Evolutionary conservation across 2,888 invertebrate species (phyloP), one percentile per base, ranked within the genome.

Genomic region (Cerceris rybyensis): DNA sequence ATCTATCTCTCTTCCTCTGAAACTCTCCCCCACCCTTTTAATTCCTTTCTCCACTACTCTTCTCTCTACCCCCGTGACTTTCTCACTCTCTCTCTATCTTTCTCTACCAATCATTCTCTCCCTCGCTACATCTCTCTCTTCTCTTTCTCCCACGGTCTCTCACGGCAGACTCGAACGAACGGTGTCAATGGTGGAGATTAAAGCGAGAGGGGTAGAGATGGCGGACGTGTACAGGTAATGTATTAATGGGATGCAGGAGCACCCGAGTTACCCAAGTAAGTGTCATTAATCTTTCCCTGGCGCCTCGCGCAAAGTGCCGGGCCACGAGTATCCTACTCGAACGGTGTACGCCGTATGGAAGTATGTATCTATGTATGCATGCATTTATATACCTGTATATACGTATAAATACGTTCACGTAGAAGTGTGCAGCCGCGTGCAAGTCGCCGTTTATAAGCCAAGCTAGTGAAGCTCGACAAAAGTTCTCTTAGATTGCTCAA

Each of bases 181-280:
- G 81, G 64, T 81, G 81, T 78, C 81, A 75, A 83, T 80, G 80
- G 72, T 73, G 63, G 75, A 66, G 61, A 66, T 68, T 59, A 61
- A 57, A 67, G 66, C 73, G 77, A 72, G 72, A 65, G 70, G 57
- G 68, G 70, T 50, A 67, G 59, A 67, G 71, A 77, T 58, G 79
- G 67, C 14, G 67, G 66, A 66, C 57, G 70, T 67, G 77, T 80
- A 83, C 78, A 74, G 78, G 77, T 87, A 86, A 88, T 87, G 78
- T 86, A 87, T 88, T 86, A 88, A 88, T 88, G 86, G 85, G 86
- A 87, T 87, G 87, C 86, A 81, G 83, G 66, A 78, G 79, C 77
- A 78, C 77, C 70, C 73, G 80, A 81, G 85, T 80, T 86, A 79
- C 74, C 83, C 82, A 59, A 74, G 87, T 70, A 78, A 86, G 88